Conservation (phyloP, 1,140 invertebrate species). For the Drosophila sp. region DNA sequence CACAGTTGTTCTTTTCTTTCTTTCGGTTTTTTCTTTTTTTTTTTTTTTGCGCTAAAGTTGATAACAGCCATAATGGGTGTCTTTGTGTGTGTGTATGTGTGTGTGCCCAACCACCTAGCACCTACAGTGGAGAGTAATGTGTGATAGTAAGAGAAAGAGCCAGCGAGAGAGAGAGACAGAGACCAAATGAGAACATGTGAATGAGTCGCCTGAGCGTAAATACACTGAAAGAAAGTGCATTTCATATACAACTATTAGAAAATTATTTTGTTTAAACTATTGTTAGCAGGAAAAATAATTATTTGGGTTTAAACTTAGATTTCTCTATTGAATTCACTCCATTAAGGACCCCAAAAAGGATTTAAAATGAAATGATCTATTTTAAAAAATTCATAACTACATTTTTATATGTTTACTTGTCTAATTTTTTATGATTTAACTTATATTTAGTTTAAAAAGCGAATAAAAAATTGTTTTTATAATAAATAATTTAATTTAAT, state of each 20-base stretch:
- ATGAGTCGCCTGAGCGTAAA: slow-evolving; percentile 18
- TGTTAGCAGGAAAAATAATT: no score
- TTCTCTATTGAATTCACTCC: no score
- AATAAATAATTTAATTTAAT: no score
- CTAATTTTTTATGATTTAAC: no score
- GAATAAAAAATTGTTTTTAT: no score
- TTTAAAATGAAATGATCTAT: no score
- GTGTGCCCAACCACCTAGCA: slow-evolving; percentile 52
- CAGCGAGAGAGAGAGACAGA: slow-evolving; percentile 16
- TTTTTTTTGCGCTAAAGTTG: slow-evolving; percentile 56
- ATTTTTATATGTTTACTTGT: no score
- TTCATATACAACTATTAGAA: not conserved
- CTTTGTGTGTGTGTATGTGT: slow-evolving; percentile 29
- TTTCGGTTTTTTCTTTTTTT: slow-evolving; percentile 49
- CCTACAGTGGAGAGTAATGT: slow-evolving; percentile 32
- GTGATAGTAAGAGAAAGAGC: slow-evolving; percentile 4
- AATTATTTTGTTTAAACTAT: no score
- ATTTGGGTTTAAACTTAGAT: no score
- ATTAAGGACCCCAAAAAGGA: no score
- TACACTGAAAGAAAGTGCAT: slow-evolving; percentile 30
- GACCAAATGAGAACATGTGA: slow-evolving; percentile 15
- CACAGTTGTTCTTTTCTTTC: slow-evolving; percentile 56
- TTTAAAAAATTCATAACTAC: no score
- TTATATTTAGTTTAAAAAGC: no score
- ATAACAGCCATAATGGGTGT: slow-evolving; percentile 71